Percentiles rank a stretch among this genome's conserved stretches.
These are phyloP conservation scores for Melanotaenia pygmaea DNA, from an alignment of 2,797 vertebrate species.

Conservation along the genomic window DNA sequence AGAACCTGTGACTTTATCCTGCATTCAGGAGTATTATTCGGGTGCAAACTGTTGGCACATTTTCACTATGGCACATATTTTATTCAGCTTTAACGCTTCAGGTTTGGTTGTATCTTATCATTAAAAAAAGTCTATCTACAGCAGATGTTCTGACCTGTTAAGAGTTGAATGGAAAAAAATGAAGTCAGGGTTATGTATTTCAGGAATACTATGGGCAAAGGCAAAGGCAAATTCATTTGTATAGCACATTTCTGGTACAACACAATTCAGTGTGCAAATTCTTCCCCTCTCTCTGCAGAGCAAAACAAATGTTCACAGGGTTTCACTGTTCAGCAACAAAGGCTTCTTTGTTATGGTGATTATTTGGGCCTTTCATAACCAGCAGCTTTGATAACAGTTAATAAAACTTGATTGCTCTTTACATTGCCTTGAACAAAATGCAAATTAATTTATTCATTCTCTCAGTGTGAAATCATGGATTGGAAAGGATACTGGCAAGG, in stretches of 20 bases:
- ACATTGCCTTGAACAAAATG: conserved; percentile 3
- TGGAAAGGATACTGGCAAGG: background rate
- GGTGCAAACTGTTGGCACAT: background rate
- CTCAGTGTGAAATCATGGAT: background rate
- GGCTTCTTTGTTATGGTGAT: conserved; percentile 6
- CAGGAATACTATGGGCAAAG: background rate
- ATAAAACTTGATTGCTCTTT: conserved; percentile 19
- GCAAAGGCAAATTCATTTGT: too few relatives aligned
- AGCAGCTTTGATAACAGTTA: conserved; percentile 11
- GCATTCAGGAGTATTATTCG: background rate
- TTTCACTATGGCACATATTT: background rate
- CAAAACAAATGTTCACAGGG: conserved; percentile 3
- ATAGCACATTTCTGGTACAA: too few relatives aligned
- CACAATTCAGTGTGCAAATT: too few relatives aligned
- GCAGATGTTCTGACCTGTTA: too few relatives aligned
- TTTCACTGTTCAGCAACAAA: background rate
- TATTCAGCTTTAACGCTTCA: background rate
- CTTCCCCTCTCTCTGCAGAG: background rate
- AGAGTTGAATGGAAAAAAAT: too few relatives aligned
- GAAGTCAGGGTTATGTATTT: background rate
- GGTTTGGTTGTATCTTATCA: background rate
- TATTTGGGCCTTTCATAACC: conserved; percentile 2
- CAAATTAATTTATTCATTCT: conserved; percentile 1
- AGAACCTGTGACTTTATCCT: background rate
- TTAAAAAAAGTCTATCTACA: background rate